A percentile compares a stretch with the other conserved stretches of the same genome.
Evolutionary conservation across 2,888 invertebrate species (phyloP).

Genomic region (Entomobrya multifasciata): DNA sequence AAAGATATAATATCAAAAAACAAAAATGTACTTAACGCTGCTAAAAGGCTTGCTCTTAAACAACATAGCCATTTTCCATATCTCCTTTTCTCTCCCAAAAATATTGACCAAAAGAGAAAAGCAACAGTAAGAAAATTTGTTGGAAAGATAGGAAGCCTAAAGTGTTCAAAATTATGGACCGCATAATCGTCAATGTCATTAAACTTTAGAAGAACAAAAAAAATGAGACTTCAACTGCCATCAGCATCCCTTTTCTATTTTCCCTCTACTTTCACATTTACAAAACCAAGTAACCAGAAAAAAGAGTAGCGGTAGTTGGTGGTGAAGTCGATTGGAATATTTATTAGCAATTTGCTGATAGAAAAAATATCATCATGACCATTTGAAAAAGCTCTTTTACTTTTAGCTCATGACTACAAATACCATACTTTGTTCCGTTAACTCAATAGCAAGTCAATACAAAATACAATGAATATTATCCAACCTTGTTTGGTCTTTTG

Average conservation of each 20-base stretch:
- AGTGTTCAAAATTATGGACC: slow-evolving; percentile 67
- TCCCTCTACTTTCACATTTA: not conserved
- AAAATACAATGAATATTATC: slow-evolving; percentile 47
- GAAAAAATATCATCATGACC: slow-evolving; percentile 70
- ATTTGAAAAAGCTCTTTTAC: slow-evolving; percentile 60
- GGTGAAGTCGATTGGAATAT: slow-evolving; percentile 73
- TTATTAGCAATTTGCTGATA: slow-evolving; percentile 75
- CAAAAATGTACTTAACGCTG: not conserved
- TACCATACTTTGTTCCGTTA: slow-evolving; percentile 53
- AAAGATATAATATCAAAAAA: slow-evolving; percentile 1
- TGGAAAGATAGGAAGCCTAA: slow-evolving; percentile 28
- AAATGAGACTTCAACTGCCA: not conserved
- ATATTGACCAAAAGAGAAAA: slow-evolving; percentile 10
- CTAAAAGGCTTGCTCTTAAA: not conserved
- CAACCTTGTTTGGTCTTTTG: slow-evolving; percentile 22
- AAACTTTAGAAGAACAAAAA: slow-evolving; percentile 63
- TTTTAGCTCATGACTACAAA: slow-evolving; percentile 68
- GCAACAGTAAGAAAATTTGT: slow-evolving; percentile 10
- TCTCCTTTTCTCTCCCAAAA: not conserved
- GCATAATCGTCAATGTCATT: slow-evolving; percentile 74
- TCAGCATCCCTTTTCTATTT: not conserved
- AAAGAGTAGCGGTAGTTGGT: slow-evolving; percentile 36
- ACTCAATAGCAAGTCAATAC: not conserved
- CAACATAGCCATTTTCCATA: not conserved
- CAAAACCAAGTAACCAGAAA: slow-evolving; percentile 26